A percentile compares a stretch with the other conserved stretches of the same genome.
Evolutionary conservation across 2,113 vertebrate genomes (phyloP).

Genomic region (Antechinus stuartii): DNA sequence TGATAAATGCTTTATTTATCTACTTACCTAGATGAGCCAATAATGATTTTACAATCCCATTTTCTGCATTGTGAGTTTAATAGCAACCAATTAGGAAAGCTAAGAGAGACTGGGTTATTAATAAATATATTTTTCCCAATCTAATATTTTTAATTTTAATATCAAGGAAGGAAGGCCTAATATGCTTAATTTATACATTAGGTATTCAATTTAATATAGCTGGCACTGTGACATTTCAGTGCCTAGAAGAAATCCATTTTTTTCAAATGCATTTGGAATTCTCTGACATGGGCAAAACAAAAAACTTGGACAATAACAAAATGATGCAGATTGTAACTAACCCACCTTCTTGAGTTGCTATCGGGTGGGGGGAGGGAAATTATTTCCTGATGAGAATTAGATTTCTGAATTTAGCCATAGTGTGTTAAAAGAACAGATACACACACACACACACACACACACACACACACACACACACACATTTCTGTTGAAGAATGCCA

Average conservation of each 20-base stretch:
- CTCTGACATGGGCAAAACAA: neutral
- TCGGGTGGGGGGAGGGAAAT: neutral
- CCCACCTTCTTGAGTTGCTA: neutral
- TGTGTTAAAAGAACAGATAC: neutral
- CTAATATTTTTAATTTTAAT: slow-evolving; percentile 4
- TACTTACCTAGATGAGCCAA: neutral
- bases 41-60: neutral
- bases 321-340: neutral
- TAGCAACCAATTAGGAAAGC: neutral
- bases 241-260: neutral
- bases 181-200: slow-evolving; percentile 36
- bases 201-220: slow-evolving; percentile 58
- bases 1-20: neutral
- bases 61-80: slow-evolving; percentile 20
- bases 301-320: slow-evolving; percentile 31
- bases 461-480: too few relatives aligned
- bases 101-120: neutral
- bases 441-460: too few relatives aligned
- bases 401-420: neutral
- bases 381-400: neutral
- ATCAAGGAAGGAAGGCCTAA: neutral
- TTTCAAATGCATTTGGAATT: neutral
- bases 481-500: neutral
- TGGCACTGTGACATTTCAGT: neutral
- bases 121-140: neutral